Evolutionary conservation across 37 sponge, comb jelly and placozoan species (phyloP), one percentile per base, ranked within the genome.

Genomic region (Beroe ovata): DNA sequence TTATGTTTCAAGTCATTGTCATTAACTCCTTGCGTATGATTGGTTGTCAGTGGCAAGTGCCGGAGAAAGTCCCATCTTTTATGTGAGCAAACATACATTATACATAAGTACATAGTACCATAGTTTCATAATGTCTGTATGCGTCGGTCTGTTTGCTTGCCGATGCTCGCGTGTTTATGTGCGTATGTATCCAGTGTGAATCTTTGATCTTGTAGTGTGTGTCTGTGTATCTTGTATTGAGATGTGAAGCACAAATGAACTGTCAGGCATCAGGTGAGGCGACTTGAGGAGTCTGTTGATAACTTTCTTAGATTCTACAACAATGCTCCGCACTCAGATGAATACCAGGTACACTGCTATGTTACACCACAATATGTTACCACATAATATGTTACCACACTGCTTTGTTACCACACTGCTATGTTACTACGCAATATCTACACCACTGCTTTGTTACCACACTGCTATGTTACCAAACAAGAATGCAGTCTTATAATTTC

Each of bases 1-100:
- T 77, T 1, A 77, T 77, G 84, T 77, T 77, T 54, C 84, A 77
- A 77, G 84, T 77, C 1, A 20, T 77, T 3, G 84, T 77, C 47
- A 77, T 77, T 20, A 77, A 77, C 54, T 77, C 84, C 3, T 54
- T 77, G 54, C 41, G 84, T 40, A 35, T 77, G 8, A 38, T 77
- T 18, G 84, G 84, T 8, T 77, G 84, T 23, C 84, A 77, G 42
- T 77, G 84, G 84, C 41, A 36, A 38, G 20, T 16, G 14, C 54
- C 35, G 16, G 84, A 77, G 2, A 77, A 77, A 25, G 11, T 54
- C 1, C 84, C 84, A 6, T 42, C 84, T 42, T 77, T 40, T 25
- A 77, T 77, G 84, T 77, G 38, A 77, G 84, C 41, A 0, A 20
- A n/a, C n/a, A n/a, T n/a, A n/a, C n/a, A n/a, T n/a, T n/a, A n/a